phyloP scores from a whole-genome alignment of 2,888 invertebrate species.

The Aleiodes alternator region DNA sequence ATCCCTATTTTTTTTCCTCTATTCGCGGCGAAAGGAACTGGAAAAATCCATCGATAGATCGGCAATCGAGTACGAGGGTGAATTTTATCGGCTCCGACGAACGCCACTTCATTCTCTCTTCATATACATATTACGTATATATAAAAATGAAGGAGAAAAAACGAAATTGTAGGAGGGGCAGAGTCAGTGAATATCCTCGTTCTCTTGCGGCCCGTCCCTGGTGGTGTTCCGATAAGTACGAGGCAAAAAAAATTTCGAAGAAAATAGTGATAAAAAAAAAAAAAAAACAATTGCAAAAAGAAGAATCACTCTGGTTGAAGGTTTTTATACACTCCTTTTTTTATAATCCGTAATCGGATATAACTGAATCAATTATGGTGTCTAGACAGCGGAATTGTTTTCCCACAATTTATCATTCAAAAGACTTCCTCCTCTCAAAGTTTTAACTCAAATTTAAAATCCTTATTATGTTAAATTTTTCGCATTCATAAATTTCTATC shows the following conservation, averaged over 20 bases:
- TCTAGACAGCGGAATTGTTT: conserved; percentile 1
- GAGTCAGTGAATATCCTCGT: background rate
- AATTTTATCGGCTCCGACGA: conserved; percentile 38
- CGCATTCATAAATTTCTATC: background rate
- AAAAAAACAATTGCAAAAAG: background rate
- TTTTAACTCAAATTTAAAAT: background rate
- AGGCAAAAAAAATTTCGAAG: background rate
- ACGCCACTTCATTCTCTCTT: conserved; percentile 33
- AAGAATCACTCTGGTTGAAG: background rate
- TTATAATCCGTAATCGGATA: conserved; percentile 17
- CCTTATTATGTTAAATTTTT: background rate
- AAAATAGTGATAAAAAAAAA: background rate
- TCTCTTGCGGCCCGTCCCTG: conserved; percentile 16
- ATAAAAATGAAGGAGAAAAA: background rate
- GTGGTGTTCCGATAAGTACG: conserved; percentile 19
- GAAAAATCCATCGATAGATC: conserved; percentile 33
- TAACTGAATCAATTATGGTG: conserved; percentile 21
- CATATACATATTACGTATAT: conserved; percentile 37
- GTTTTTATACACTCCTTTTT: conserved; percentile 7
- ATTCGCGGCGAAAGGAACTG: conserved; percentile 27
- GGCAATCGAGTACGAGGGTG: conserved; percentile 34
- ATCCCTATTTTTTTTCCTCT: conserved; percentile 3
- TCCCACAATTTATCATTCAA: background rate
- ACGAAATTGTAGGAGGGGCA: too few relatives aligned
- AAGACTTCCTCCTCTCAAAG: background rate